phyloP scores from a whole-genome alignment of 2,797 vertebrate genomes.

The Columba guinea region DNA sequence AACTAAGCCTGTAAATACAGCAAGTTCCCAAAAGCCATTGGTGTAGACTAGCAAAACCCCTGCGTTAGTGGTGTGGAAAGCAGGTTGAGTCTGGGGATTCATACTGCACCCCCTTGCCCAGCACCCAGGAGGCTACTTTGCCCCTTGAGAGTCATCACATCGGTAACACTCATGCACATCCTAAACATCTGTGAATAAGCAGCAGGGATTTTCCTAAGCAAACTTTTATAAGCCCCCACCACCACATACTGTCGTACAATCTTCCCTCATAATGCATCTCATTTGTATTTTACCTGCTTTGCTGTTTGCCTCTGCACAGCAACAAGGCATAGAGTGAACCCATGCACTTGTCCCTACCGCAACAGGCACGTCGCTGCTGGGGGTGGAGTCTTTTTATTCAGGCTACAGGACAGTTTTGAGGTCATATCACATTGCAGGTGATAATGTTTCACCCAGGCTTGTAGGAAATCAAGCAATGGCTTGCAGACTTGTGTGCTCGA shows the following conservation, averaged over 20 bases:
- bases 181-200: not conserved
- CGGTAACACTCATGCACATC: accelerated
- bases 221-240: not conserved
- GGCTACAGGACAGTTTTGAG: accelerated
- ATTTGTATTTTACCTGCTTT: not conserved
- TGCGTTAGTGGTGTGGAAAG: not conserved
- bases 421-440: accelerated
- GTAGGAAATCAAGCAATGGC: not conserved
- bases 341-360: not conserved
- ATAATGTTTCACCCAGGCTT: not conserved
- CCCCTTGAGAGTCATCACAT: accelerated
- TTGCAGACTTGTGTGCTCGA: accelerated
- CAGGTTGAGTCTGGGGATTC: not conserved
- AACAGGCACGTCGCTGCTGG: accelerated
- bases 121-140: accelerated
- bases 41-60: not conserved
- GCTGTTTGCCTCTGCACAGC: accelerated
- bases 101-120: accelerated
- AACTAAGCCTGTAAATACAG: not conserved
- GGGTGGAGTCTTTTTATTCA: not conserved
- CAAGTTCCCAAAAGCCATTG: not conserved
- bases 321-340: not conserved
- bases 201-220: not conserved
- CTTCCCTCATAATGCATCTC: not conserved
- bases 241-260: too few species aligned